Conservation (phyloP, 2,888 invertebrate species). For the Caenorhabditis virilis region DNA sequence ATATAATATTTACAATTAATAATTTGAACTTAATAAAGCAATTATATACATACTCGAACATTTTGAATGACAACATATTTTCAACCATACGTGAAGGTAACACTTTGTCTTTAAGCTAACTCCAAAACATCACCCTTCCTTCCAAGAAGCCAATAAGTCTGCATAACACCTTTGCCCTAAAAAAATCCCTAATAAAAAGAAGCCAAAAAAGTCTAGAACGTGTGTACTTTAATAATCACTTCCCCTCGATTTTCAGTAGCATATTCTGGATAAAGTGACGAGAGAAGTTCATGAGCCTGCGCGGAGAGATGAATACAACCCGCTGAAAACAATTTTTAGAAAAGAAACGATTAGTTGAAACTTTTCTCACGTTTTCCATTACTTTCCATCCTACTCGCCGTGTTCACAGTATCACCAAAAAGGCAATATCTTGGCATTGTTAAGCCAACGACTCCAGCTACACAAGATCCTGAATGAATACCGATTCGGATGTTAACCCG, state of each 20-base stretch:
- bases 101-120: too few relatives aligned
- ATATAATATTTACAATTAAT: too few relatives aligned
- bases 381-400: constrained; percentile 58
- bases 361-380: constrained; percentile 49
- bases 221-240: constrained; percentile 57
- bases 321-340: constrained; percentile 30
- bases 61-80: too few relatives aligned
- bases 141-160: constrained; percentile 52
- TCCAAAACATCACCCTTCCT: too few relatives aligned
- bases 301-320: constrained; percentile 51
- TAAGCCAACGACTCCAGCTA: too few relatives aligned
- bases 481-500: constrained; percentile 54
- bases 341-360: background rate
- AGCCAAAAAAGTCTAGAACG: too few relatives aligned
- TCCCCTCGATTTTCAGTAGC: constrained; percentile 50
- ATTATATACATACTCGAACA: too few relatives aligned
- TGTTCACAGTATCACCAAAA: constrained; percentile 60
- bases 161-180: constrained; percentile 59
- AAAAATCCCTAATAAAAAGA: too few relatives aligned
- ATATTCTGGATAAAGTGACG: constrained; percentile 38
- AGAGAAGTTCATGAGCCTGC: constrained; percentile 42
- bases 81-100: too few relatives aligned
- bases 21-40: too few relatives aligned
- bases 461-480: constrained; percentile 54
- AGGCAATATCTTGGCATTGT: constrained; percentile 61